Evolutionary conservation across 2,888 invertebrate species (phyloP), one percentile per base, ranked within the genome.

Genomic region (Oligia strigilis): DNA sequence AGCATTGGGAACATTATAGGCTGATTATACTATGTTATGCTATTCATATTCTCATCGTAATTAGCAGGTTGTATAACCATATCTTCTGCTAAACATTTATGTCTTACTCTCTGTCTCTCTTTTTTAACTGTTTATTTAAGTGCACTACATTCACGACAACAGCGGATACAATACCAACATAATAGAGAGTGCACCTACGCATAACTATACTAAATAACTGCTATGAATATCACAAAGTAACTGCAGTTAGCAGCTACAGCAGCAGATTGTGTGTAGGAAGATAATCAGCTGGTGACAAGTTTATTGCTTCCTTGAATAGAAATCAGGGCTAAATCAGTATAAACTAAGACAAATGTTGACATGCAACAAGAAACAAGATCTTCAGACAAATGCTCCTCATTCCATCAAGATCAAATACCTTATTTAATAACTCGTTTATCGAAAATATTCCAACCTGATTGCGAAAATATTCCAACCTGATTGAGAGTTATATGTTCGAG

Each of bases 221-320:
- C 36, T 36, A 64, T 49, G 36, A 58, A 69, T 76, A 19, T 62
- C 36, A 14, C 66, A 17, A 58, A 36, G n/a, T 40, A 29, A 55
- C n/a, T 77, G 77, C 52, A 80, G 17, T 72, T 55, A 62, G 69
- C 14, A n/a, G 19, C 2, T n/a, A 43, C 29, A 77, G 8, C 19
- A 66, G 36, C 17, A 23, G 29, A 79, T 60, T 75, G 65, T 13
- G 75, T 43, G 83, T 86, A 79, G 83, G 86, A 66, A 29, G 83
- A 75, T 75, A 75, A 86, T 58, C 65, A 75, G 40, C 19, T 64
- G 29, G 36, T 64, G 36, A 64, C 78, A 40, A 46, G 67, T 75
- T 86, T 84, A 86, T 75, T 83, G 40, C 86, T 86, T 84, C 86
- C 75, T 71, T 72, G 69, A 79, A 75, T 52, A 52, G 43, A 75